Conservation (phyloP, 2,888 invertebrate genomes). For the Mesoligia furuncula region DNA sequence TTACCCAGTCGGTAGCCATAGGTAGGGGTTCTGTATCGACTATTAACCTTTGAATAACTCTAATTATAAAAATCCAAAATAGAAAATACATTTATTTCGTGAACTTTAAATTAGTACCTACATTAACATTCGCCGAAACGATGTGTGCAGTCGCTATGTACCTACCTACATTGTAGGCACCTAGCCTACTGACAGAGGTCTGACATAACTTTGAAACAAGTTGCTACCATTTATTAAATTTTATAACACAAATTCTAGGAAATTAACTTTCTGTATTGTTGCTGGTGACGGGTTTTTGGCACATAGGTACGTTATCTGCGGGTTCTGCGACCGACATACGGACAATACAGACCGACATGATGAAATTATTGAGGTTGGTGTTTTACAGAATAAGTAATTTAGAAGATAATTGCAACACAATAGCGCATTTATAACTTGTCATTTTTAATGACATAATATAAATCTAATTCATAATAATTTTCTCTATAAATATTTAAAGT, state of each 20-base stretch:
- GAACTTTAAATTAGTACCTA: slow-evolving; percentile 33
- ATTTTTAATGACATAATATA: slow-evolving; percentile 43
- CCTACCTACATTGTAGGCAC: slow-evolving; percentile 24
- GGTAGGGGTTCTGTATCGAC: not conserved
- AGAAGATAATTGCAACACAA: slow-evolving; percentile 18
- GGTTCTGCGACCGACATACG: not conserved
- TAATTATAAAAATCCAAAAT: slow-evolving; percentile 32
- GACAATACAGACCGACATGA: not conserved
- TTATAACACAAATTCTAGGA: not conserved
- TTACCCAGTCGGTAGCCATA: not conserved
- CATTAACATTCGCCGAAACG: slow-evolving; percentile 35
- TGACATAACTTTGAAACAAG: not conserved
- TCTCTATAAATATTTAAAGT: slow-evolving; percentile 23
- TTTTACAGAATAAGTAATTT: not conserved
- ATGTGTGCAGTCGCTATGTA: slow-evolving; percentile 17
- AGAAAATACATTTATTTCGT: slow-evolving; percentile 48
- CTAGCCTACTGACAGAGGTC: slow-evolving; percentile 12
- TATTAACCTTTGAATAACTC: slow-evolving; percentile 5
- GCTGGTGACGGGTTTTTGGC: slow-evolving; percentile 19
- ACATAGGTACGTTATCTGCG: slow-evolving; percentile 7
- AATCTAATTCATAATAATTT: slow-evolving; percentile 32
- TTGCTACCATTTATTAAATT: not conserved
- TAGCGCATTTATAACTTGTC: slow-evolving; percentile 28
- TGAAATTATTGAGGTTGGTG: slow-evolving; percentile 2
- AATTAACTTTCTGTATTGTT: not conserved